Percentiles rank a stretch among this genome's conserved stretches.
phyloP scores from a whole-genome alignment of 2,888 invertebrate species.

The Odontomyia ornata region DNA sequence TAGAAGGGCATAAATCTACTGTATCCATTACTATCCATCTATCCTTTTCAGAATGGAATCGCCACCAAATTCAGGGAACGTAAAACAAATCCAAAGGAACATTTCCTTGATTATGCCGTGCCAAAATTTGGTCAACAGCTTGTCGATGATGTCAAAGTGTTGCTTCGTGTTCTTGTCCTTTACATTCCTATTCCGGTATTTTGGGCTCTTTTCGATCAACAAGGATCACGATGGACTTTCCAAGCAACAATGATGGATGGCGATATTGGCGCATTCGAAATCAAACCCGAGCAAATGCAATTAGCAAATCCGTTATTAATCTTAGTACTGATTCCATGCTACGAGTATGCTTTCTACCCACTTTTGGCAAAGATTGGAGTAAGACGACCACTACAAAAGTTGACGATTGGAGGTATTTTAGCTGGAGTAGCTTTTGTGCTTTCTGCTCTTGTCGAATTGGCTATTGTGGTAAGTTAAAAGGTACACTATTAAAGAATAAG shows the following conservation, averaged over 20 bases:
- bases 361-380: constrained; percentile 74
- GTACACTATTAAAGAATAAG: background rate
- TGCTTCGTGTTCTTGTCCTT: constrained; percentile 78
- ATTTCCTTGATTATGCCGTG: constrained; percentile 90
- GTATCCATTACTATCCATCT: too few species aligned
- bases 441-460: constrained; percentile 84
- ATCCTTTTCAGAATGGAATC: constrained; percentile 67
- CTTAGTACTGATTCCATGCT: constrained; percentile 84
- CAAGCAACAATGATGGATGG: constrained; percentile 92
- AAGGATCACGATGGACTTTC: constrained; percentile 92
- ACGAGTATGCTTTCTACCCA: constrained; percentile 84
- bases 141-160: constrained; percentile 80
- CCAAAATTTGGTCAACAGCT: constrained; percentile 74
- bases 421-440: constrained; percentile 85
- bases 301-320: constrained; percentile 89
- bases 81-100: constrained; percentile 68
- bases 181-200: constrained; percentile 90
- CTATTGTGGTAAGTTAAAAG: constrained; percentile 71
- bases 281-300: constrained; percentile 96
- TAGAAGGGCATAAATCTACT: too few species aligned
- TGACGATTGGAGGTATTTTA: constrained; percentile 86
- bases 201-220: constrained; percentile 95
- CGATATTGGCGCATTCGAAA: constrained; percentile 73
- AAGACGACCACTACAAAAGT: constrained; percentile 82
- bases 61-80: constrained; percentile 61